Conservation (phyloP, 2,113 vertebrate genomes). For the Azemiops feae region DNA sequence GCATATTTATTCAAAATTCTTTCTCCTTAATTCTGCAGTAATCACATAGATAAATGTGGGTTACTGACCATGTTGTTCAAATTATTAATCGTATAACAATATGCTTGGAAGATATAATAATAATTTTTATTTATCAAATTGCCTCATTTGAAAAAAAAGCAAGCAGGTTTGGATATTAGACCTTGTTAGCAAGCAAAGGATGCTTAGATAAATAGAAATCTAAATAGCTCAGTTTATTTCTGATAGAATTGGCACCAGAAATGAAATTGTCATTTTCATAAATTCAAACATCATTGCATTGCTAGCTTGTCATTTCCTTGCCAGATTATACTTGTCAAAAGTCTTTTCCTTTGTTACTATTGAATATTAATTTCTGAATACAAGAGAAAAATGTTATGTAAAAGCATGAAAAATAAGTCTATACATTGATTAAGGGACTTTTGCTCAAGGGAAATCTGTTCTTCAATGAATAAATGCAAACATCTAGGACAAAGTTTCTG, state of each 20-base stretch:
- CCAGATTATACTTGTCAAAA: slow-evolving; percentile 56
- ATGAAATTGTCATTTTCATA: slow-evolving; percentile 52
- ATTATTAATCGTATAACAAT: slow-evolving; percentile 53
- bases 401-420: slow-evolving; percentile 5
- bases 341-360: slow-evolving; percentile 55
- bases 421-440: slow-evolving; percentile 1
- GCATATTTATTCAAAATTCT: slow-evolving; percentile 54
- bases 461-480: neutral
- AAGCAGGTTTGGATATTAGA: slow-evolving; percentile 37
- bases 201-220: slow-evolving; percentile 60
- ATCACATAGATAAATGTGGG: slow-evolving; percentile 56
- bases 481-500: neutral
- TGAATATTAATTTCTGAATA: slow-evolving; percentile 49
- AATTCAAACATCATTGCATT: slow-evolving; percentile 55
- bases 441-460: neutral
- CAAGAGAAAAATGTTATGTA: neutral
- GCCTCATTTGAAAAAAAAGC: slow-evolving; percentile 48
- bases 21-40: slow-evolving; percentile 56
- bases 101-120: slow-evolving; percentile 64
- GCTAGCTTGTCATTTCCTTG: slow-evolving; percentile 59
- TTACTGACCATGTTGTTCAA: slow-evolving; percentile 46
- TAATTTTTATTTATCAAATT: slow-evolving; percentile 62
- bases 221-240: slow-evolving; percentile 62
- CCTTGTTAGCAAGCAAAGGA: slow-evolving; percentile 51
- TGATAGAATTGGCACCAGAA: slow-evolving; percentile 56